Base-by-base conservation (phyloP, 2,888 invertebrate genomes). In the Alviniconcha strummeri region DNA sequence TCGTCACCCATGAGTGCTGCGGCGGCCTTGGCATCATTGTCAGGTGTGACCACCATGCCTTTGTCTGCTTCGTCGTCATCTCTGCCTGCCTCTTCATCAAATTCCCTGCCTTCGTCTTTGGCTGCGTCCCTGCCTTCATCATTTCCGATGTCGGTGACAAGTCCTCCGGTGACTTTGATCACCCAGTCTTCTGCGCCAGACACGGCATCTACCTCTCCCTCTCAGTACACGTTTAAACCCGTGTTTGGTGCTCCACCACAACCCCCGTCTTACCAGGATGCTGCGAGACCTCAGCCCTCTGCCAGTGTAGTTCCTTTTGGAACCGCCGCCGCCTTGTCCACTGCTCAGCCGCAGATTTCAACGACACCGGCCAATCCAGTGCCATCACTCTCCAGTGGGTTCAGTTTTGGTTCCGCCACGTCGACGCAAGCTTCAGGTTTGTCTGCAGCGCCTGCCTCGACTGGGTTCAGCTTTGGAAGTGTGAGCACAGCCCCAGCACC, bases 221-320 rank as follows among this genome's bases (percentile, higher is more conserved):
- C 75, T 17, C 67, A 76, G 75, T 77, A 76, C 77, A 69, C 82
- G 0, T 82, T 82, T 64, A 82, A 69, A 52, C 82, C 82, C 6
- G 76, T 82, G 77, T 82, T 82, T 57, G 82, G 77, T 1, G 69
- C 77, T 5, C 9, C 64, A 0, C 17, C 76, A 0, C 64, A 67
- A 17, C 82, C 56, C 1, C 15, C 77, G 17, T 17, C 60, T 19
- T n/a, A 19, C 15, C 55, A 67, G 36, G 67, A 8, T 55, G 69
- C n/a, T 7, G 54, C 19, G 17, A 75, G 15, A 36, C 56, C 74
- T 11, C 19, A 71, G n/a, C 52, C 75, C 8, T 57, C 75, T 8
- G 19, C 19, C 19, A 76, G 82, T 5, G 77, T 54, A 9, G 77
- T 82, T 15, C 19, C 77, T 19, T 52, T 69, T 11, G 67, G 69